These are phyloP conservation scores for Neosalanx taihuensis DNA, from an alignment of 2,797 vertebrate species.

Conservation along the genomic window DNA sequence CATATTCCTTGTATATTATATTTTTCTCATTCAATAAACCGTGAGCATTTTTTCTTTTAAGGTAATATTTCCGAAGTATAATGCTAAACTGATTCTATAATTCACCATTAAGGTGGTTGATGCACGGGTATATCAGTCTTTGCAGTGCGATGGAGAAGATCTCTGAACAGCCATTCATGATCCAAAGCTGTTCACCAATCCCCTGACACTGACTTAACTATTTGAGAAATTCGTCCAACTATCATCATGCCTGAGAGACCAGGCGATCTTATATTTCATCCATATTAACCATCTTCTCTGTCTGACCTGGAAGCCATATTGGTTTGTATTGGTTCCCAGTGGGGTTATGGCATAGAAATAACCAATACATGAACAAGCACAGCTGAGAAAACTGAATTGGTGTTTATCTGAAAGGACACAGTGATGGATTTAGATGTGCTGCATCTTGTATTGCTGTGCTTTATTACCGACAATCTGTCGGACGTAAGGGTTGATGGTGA, in stretches of 20 bases:
- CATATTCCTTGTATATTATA: too few relatives aligned
- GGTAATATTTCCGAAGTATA: too few relatives aligned
- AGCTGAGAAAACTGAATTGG: not conserved
- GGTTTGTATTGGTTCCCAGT: not conserved
- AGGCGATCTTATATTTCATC: not conserved
- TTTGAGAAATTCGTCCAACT: not conserved
- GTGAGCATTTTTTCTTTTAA: too few relatives aligned
- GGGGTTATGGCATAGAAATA: not conserved
- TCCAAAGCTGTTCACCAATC: not conserved
- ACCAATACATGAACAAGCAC: too few relatives aligned
- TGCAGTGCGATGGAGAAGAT: not conserved
- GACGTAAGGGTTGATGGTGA: not conserved
- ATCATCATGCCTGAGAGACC: not conserved
- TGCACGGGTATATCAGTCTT: not conserved
- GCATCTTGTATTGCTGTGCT: not conserved
- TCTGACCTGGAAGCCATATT: not conserved
- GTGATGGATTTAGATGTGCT: not conserved
- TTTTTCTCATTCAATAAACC: too few relatives aligned
- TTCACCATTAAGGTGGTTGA: not conserved
- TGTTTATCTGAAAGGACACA: not conserved
- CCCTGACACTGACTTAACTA: not conserved
- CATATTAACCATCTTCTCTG: not conserved
- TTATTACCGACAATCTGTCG: not conserved
- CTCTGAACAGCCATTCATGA: not conserved
- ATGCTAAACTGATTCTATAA: not conserved